phyloP scores from a whole-genome alignment of 2,888 invertebrate species.

The Campaea margaritaria region DNA sequence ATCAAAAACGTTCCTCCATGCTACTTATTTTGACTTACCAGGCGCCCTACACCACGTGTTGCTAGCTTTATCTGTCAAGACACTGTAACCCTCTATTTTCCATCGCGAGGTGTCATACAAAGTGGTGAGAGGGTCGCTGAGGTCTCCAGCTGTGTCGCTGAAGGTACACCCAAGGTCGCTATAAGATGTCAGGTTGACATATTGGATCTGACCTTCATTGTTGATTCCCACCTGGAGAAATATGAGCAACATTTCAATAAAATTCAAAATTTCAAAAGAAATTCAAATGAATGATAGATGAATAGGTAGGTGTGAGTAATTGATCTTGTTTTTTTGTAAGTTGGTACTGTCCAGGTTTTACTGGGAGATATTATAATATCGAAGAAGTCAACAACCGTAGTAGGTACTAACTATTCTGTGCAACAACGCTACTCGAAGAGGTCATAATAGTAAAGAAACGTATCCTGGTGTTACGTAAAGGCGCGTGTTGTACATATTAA shows the following conservation, averaged over 20 bases:
- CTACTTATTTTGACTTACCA: constrained; percentile 71
- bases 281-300: too few species aligned
- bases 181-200: constrained; percentile 76
- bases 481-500: too few species aligned
- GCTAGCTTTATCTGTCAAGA: constrained; percentile 87
- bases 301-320: too few species aligned
- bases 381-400: too few species aligned
- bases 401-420: too few species aligned
- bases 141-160: constrained; percentile 66
- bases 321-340: too few species aligned
- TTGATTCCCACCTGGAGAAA: constrained; percentile 79
- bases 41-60: constrained; percentile 90
- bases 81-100: constrained; percentile 76
- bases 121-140: constrained; percentile 60
- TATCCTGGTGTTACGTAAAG: too few species aligned
- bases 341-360: too few species aligned
- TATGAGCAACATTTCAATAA: constrained; percentile 1
- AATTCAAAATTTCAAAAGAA: constrained; percentile 34
- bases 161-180: constrained; percentile 67
- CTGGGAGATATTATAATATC: too few species aligned
- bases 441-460: too few species aligned
- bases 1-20: background rate
- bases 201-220: constrained; percentile 83
- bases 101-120: constrained; percentile 84
- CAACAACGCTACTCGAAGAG: too few species aligned